Conservation (phyloP, 2,888 invertebrate species). For the Acanthopleura granulata region DNA sequence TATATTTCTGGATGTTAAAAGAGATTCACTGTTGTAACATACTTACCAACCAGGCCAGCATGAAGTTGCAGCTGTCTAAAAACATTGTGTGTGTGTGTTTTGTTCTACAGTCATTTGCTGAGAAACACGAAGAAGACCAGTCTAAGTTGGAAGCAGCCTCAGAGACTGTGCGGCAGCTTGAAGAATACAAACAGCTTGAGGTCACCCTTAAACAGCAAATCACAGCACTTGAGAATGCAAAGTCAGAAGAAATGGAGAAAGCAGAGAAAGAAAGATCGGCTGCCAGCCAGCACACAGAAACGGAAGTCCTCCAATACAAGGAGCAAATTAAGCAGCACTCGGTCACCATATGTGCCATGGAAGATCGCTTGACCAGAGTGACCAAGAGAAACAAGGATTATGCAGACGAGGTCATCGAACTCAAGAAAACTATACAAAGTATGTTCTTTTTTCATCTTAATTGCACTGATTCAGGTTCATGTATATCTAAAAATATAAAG, state of each 20-base stretch:
- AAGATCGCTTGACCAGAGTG: slow-evolving; percentile 63
- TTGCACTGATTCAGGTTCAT: neutral
- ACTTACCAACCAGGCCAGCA: too few species aligned
- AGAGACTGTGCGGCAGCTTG: slow-evolving; percentile 49
- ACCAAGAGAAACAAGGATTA: slow-evolving; percentile 64
- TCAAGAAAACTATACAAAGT: slow-evolving; percentile 56
- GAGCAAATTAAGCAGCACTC: slow-evolving; percentile 68
- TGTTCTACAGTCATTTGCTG: slow-evolving; percentile 47
- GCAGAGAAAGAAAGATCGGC: neutral
- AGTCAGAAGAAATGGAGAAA: slow-evolving; percentile 38
- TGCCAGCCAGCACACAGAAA: slow-evolving; percentile 38
- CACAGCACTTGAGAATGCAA: slow-evolving; percentile 38
- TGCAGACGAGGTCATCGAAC: slow-evolving; percentile 50
- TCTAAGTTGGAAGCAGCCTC: slow-evolving; percentile 51
- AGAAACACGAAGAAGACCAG: slow-evolving; percentile 52
- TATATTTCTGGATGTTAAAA: too few species aligned
- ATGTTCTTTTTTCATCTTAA: slow-evolving; percentile 10
- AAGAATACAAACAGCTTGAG: slow-evolving; percentile 49
- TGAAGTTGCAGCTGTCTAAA: too few species aligned
- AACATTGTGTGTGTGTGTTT: neutral
- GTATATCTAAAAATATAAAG: neutral
- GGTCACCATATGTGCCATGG: slow-evolving; percentile 68
- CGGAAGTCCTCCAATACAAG: slow-evolving; percentile 55
- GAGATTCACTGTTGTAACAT: too few species aligned
- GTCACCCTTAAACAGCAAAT: slow-evolving; percentile 48